These are phyloP conservation scores for Tinea pellionella DNA, from an alignment of 2,888 invertebrate species.

Conservation along the genomic window DNA sequence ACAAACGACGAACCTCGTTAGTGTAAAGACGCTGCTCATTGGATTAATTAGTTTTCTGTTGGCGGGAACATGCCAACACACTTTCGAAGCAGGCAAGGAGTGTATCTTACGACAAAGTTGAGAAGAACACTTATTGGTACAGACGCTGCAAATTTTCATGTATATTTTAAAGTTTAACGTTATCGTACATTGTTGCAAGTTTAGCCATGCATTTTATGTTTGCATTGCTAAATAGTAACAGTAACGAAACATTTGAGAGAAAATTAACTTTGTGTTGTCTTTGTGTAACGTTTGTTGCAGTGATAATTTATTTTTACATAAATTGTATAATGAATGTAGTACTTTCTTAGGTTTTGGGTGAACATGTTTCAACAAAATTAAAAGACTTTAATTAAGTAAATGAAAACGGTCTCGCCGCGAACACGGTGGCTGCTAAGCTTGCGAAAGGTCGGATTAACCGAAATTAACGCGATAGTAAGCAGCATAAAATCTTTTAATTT, in stretches of 20 bases:
- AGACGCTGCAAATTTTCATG: conserved; percentile 42
- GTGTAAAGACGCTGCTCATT: conserved; percentile 56
- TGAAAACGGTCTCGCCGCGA: no score
- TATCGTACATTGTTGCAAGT: conserved; percentile 11
- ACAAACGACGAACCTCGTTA: conserved; percentile 59
- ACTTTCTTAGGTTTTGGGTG: no score
- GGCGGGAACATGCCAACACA: conserved; percentile 38
- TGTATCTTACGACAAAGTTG: conserved; percentile 13
- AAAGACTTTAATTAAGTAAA: no score
- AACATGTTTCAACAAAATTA: no score
- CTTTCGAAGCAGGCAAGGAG: conserved; percentile 31
- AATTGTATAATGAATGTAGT: no score
- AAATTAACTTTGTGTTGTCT: conserved; percentile 4
- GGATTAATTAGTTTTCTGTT: conserved; percentile 61
- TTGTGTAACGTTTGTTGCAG: neutral
- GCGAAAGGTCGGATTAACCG: no score
- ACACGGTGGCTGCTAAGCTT: no score
- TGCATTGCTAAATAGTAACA: neutral
- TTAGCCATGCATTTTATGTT: neutral
- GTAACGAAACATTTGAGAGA: neutral
- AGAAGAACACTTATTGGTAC: conserved; percentile 34
- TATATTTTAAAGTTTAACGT: conserved; percentile 42
- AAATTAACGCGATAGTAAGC: no score
- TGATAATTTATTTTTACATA: no score
- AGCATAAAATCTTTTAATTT: no score